Conservation (phyloP, 2,888 invertebrate genomes). For the Lottia scabra region DNA sequence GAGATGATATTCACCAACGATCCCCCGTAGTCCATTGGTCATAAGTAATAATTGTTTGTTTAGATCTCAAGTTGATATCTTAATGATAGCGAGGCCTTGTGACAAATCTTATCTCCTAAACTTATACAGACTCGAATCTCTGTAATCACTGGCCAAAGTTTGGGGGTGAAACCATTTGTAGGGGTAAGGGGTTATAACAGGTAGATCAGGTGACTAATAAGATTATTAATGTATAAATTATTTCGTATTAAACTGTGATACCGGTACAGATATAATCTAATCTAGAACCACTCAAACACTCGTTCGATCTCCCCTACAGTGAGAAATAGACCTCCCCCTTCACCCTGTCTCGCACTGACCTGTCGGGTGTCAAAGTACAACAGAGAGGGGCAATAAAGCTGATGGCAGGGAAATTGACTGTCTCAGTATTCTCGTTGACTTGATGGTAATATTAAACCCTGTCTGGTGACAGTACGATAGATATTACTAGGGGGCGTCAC, state of each 20-base stretch:
- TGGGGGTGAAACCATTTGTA: background rate
- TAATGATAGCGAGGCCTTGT: slow-evolving; percentile 31
- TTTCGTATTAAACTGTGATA: background rate
- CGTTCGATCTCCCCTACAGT: background rate
- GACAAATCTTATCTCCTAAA: slow-evolving; percentile 24
- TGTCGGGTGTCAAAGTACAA: slow-evolving; percentile 14
- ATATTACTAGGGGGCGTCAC: background rate
- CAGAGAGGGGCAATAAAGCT: background rate
- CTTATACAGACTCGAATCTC: background rate
- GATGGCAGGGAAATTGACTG: background rate
- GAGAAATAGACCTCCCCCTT: background rate
- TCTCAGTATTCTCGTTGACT: background rate
- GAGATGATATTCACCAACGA: too few relatives aligned
- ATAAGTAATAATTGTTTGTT: slow-evolving; percentile 23
- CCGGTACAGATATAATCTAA: background rate
- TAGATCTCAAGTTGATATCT: slow-evolving; percentile 36
- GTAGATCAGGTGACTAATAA: background rate
- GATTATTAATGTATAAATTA: background rate
- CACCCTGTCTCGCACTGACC: background rate
- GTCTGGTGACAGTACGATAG: too few relatives aligned
- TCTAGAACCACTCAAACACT: background rate
- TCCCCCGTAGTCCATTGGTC: slow-evolving; percentile 6
- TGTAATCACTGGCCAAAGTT: background rate
- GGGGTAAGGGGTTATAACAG: background rate
- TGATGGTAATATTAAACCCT: too few relatives aligned